Evolutionary conservation across 2,113 vertebrate species (phyloP), one percentile per base, ranked within the genome.

Genomic region (Calidris pygmaea): DNA sequence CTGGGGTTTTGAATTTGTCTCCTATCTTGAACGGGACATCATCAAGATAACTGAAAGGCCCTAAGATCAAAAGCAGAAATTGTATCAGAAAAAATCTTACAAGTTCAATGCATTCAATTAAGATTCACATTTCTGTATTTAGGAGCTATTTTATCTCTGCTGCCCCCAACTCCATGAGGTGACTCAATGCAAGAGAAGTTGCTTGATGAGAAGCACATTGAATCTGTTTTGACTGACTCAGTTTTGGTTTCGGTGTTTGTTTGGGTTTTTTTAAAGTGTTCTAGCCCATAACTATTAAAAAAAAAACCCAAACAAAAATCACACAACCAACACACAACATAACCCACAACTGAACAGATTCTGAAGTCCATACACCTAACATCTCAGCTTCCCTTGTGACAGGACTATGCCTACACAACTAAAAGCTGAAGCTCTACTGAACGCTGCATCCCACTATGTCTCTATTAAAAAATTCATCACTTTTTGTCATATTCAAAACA

Each of bases 1-100:
- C 98, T 77, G 99, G 99, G 88, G 97, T 98, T 97, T 98, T 99
- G 97, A 99, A 99, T 89, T 98, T 99, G 81, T 99, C 99, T 94
- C 99, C 99, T 96, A 99, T 98, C 98, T 99, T 99, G 98, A 99
- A 99, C 78, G 99, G 99, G 98, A 99, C 99, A 77, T 99, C 99
- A 97, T 99, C 99, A 96, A 99, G 99, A 96, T 99, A 99, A 98
- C 99, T 99, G 98, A 99, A 98, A 97, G 98, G 98, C 96, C 99
- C 99, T 99, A 92, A 24, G 91, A 96, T 92, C 75, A 95, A 93
- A 94, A 93, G 66, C 47, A 96, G 77, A 96, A 97, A 73, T 65
- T n/a, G 4, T 34, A 53, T 88, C 2, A 74, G 47, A 47, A 74
- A 82, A 0, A 29, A 10, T 23, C 6, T 52, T 35, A 48, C 0